Evolutionary conservation across 2,888 invertebrate species (phyloP).

Genomic region (Masnerella sp.): DNA sequence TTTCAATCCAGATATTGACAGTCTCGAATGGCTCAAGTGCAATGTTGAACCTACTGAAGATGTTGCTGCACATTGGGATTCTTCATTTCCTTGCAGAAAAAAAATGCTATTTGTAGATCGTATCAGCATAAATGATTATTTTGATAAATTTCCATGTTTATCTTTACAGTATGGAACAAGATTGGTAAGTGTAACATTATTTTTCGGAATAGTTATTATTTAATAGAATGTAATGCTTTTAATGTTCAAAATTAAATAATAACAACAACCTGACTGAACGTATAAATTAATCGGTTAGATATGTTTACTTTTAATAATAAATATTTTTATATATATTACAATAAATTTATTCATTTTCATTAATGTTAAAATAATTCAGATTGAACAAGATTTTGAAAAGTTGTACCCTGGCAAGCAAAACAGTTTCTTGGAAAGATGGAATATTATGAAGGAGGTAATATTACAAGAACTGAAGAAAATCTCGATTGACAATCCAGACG

Average conservation of each 20-base stretch:
- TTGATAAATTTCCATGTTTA: conserved; percentile 29
- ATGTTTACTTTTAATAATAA: too few relatives aligned
- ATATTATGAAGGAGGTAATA: neutral
- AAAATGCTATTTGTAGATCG: neutral
- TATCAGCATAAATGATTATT: neutral
- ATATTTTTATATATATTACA: neutral
- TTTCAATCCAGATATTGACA: neutral
- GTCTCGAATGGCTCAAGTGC: neutral
- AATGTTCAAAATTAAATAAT: neutral
- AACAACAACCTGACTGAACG: too few relatives aligned
- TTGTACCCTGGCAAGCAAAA: conserved; percentile 3
- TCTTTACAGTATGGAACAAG: conserved; percentile 7
- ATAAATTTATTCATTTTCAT: too few relatives aligned
- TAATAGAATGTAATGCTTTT: too few relatives aligned
- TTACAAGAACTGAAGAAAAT: neutral
- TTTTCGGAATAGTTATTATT: neutral
- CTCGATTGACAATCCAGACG: neutral
- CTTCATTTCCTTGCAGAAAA: neutral
- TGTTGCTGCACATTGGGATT: neutral
- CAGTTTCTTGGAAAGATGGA: neutral
- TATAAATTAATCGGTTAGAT: too few relatives aligned
- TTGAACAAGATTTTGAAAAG: conserved; percentile 22
- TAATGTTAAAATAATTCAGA: conserved; percentile 3
- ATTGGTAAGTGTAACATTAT: conserved; percentile 24
- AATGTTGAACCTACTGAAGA: neutral